Evolutionary conservation across 2,888 invertebrate genomes (phyloP), one percentile per base, ranked within the genome.

Genomic region (Craniophora ligustri): DNA sequence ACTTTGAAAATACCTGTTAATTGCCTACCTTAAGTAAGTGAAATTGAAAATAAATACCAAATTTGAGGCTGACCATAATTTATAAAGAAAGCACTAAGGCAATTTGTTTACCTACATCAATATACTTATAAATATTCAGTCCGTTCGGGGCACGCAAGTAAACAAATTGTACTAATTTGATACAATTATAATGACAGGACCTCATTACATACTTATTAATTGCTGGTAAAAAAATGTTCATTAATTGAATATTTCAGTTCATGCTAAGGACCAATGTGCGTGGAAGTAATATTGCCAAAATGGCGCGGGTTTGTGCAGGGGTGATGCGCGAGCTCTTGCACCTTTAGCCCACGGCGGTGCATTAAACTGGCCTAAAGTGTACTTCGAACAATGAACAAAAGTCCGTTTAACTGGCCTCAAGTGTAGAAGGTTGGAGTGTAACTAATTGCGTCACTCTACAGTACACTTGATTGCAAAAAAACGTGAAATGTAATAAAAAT

Each of bases 391-490:
- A 58, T 58, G 63, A 45, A 64, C 32, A 53, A 64, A 65, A 65
- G 30, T 64, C 48, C 48, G 41, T 58, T 48, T 61, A 58, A 60
- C 58, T 56, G 70, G 30, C 58, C 40, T 21, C 49, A 59, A 57
- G 56, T 49, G 53, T 48, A 54, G 68, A 62, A 60, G 65, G 58
- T 51, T 61, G 59, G 68, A 65, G 65, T 71, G 69, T 48, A 62
- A 71, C 67, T 77, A 76, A 76, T 72, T 75, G 61, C 70, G 54
- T 39, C 57, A 67, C 47, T 61, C 46, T 44, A 57, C 63, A 58
- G 59, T 67, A 60, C 68, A 68, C 67, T 54, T 61, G 46, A 61
- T 65, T 68, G 55, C 61, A 65, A 69, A 65, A 55, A 60, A 58
- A 45, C 5, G 30, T 41, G 38, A 59, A 62, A 64, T 51, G 60